Conservation (phyloP, 2,797 vertebrate species). For the Schizothorax lantsangensis region DNA sequence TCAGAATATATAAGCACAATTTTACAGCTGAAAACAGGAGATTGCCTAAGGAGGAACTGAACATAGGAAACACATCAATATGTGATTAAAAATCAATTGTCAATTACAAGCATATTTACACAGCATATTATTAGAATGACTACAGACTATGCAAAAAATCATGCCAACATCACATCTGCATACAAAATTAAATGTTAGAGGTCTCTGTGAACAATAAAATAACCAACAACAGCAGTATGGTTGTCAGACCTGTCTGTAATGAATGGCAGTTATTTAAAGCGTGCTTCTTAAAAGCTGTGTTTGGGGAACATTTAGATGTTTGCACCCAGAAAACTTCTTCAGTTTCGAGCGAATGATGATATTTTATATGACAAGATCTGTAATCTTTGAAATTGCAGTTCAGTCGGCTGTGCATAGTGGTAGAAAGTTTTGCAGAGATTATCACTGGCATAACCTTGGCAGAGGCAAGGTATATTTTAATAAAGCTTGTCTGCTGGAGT, state of each 20-base stretch:
- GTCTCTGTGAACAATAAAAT: neutral
- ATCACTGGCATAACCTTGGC: conserved; percentile 59
- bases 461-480: conserved; percentile 54
- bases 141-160: neutral
- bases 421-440: conserved; percentile 51
- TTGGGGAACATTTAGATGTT: conserved; percentile 48
- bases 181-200: neutral
- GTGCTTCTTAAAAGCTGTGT: conserved; percentile 35
- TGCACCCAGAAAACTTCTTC: conserved; percentile 40
- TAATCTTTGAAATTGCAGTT: conserved; percentile 61
- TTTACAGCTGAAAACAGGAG: neutral
- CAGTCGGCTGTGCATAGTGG: conserved; percentile 53
- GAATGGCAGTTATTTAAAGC: conserved; percentile 44
- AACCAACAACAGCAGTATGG: neutral
- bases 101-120: conserved; percentile 7
- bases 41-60: neutral
- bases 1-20: neutral
- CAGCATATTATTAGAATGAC: neutral
- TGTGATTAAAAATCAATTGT: neutral
- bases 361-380: conserved; percentile 61
- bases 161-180: neutral
- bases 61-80: neutral
- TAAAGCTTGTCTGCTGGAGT: conserved; percentile 43
- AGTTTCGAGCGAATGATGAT: conserved; percentile 44
- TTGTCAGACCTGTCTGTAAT: neutral